Conservation (phyloP, 2,797 vertebrate genomes). For the Smutsia gigantea region DNA sequence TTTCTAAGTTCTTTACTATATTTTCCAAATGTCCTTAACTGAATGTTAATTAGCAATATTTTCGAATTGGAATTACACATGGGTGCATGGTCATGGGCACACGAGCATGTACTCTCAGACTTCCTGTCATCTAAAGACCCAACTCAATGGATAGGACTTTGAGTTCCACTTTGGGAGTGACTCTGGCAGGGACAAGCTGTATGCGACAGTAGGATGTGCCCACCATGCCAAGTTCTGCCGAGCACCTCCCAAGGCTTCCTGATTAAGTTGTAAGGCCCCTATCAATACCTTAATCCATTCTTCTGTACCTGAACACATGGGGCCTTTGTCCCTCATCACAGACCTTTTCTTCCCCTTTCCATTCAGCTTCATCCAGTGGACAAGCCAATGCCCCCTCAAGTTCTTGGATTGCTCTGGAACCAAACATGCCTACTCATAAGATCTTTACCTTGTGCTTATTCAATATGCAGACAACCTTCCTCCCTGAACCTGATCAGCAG, state of each 20-base stretch:
- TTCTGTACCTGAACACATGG: background rate
- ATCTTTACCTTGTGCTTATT: background rate
- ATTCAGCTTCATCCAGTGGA: background rate
- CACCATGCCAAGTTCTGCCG: too few species aligned
- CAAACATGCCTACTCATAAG: background rate
- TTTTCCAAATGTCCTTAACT: background rate
- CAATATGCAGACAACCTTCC: background rate
- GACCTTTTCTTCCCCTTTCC: background rate
- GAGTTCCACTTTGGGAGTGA: background rate
- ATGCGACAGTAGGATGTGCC: background rate
- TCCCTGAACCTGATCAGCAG: background rate
- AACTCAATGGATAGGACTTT: background rate
- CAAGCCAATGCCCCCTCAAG: background rate
- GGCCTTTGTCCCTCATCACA: background rate
- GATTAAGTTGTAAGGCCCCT: background rate
- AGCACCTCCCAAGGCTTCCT: background rate
- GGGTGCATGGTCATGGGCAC: background rate
- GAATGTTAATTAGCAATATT: background rate
- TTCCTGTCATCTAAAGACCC: background rate
- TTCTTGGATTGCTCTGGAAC: background rate
- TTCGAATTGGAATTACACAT: background rate
- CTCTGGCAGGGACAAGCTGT: background rate
- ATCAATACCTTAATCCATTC: background rate
- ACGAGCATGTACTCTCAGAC: too few species aligned
- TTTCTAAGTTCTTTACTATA: background rate